Evolutionary conservation across 2,113 vertebrate genomes (phyloP).

Genomic region (Lates calcarifer): DNA sequence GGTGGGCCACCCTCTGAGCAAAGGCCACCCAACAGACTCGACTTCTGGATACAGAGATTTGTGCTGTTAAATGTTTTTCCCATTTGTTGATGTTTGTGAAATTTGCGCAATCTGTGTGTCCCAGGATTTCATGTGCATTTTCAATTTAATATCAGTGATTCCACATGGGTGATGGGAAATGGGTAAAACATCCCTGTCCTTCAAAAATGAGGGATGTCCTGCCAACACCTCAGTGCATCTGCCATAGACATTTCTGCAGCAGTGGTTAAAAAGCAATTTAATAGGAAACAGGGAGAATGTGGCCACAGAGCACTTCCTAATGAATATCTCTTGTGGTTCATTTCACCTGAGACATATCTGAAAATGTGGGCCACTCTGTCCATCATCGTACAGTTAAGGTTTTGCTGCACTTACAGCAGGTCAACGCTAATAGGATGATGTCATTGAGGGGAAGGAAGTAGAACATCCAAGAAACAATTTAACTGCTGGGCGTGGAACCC

Average conservation of each 20-base stretch:
- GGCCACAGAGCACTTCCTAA: background rate
- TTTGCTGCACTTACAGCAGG: constrained; percentile 5
- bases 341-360: constrained; percentile 11
- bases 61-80: constrained; percentile 60
- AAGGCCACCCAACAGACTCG: constrained; percentile 72
- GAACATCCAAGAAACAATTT: constrained; percentile 34
- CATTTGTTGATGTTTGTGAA: constrained; percentile 66
- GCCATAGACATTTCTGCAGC: constrained; percentile 72
- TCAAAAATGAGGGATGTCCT: constrained; percentile 58
- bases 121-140: constrained; percentile 67
- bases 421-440: constrained; percentile 48
- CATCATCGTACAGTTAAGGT: background rate
- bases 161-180: constrained; percentile 68
- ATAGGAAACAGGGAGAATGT: constrained; percentile 30
- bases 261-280: constrained; percentile 37
- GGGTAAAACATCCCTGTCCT: constrained; percentile 77
- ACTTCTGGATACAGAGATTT: constrained; percentile 39
- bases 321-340: background rate
- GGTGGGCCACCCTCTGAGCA: constrained; percentile 66
- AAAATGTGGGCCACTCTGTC: constrained; percentile 1
- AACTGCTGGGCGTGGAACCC: constrained; percentile 19
- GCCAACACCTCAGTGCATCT: constrained; percentile 75
- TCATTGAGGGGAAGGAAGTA: constrained; percentile 50
- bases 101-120: constrained; percentile 51
- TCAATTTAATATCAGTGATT: constrained; percentile 69